Evolutionary conservation across 2,888 invertebrate genomes (phyloP), one percentile per base, ranked within the genome.

Genomic region (Harpagoxenus sublaevis): DNA sequence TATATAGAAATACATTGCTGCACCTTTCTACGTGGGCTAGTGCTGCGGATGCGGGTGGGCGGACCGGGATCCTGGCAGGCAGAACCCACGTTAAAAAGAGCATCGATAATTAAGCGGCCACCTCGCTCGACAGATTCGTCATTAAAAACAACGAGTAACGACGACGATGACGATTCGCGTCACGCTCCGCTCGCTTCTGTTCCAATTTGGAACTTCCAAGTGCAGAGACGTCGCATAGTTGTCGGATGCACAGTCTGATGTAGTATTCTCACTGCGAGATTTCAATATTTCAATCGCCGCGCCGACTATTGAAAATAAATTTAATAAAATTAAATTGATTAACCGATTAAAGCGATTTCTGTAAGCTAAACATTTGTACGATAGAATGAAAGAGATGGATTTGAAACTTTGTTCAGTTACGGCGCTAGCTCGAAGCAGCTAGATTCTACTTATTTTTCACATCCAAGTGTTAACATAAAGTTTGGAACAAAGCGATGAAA

Each of bases 11-110:
- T 85, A 66, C 66, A 53, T 77, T 42, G 53, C 87, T 86, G 85
- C 86, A 88, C 88, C 90, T 90, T 91, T 90, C 85, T 84, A 89
- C 91, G 90, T 88, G 86, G 91, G 92, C 88, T 86, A 87, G 85
- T 71, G 85, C 88, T 83, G 91, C 93, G 93, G 93, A 93, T 93
- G 93, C 92, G 92, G 92, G 93, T 93, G 93, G 93, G 93, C 93
- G 93, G 91, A 93, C 93, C 93, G 92, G 93, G 92, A 92, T 91
- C 89, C 35, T 83, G 75, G 39, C 45, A 65, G n/a, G 74, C 57
- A 63, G 79, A 65, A 66, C 88, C 84, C 87, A 91, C 89, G 88
- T 88, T 88, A 83, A 84, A 89, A 87, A 85, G 89, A 88, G 87
- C 86, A 89, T 90, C 88, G 85, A 86, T 90, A 90, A 90, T 90